Evolutionary conservation across 2,797 vertebrate genomes (phyloP).

Genomic region (Mycteria americana): DNA sequence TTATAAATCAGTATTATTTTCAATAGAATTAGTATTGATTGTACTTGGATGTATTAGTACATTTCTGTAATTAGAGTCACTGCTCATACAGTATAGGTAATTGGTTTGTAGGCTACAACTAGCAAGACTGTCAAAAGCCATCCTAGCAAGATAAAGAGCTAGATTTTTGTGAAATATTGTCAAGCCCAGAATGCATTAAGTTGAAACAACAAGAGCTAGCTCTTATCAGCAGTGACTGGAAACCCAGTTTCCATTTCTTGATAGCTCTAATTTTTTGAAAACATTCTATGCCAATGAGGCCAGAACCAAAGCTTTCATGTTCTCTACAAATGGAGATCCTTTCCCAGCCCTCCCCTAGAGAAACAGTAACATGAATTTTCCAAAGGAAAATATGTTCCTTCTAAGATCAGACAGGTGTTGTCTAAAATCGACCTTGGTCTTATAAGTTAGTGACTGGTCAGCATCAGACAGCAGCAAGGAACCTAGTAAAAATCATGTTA

Average conservation of each 20-base stretch:
- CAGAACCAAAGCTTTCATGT: not conserved
- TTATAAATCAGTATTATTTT: not conserved
- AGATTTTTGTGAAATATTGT: not conserved
- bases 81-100: not conserved
- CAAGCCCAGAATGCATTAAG: not conserved
- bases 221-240: not conserved
- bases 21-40: not conserved
- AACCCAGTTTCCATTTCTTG: not conserved
- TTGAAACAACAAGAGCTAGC: not conserved
- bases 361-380: not conserved
- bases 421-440: not conserved
- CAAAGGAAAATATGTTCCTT: not conserved
- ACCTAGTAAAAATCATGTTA: not conserved
- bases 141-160: not conserved
- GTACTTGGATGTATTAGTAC: not conserved
- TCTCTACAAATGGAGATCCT: not conserved
- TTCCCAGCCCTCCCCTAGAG: not conserved
- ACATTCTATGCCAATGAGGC: not conserved
- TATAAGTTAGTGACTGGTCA: not conserved
- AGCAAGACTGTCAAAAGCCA: not conserved
- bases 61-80: not conserved
- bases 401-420: not conserved
- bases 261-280: not conserved
- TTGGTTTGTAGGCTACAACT: not conserved
- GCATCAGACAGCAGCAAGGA: not conserved